Conservation (phyloP, 1,140 invertebrate species). For the Magallana angulata region DNA sequence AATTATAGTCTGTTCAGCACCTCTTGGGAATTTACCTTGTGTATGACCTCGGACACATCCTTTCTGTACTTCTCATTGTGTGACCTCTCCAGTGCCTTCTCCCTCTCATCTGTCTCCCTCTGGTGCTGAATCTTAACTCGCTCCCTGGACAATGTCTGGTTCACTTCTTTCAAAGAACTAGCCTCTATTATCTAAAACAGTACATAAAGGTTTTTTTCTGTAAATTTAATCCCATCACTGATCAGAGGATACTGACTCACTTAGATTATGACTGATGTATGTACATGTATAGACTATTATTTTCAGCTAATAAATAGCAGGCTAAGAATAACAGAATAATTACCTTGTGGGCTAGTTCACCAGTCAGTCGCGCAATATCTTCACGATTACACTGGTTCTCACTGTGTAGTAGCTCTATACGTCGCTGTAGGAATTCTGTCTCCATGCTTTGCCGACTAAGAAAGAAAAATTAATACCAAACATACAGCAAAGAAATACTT, state of each 20-base stretch:
- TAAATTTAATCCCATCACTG: no score
- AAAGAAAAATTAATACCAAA: conserved; percentile 29
- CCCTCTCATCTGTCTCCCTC: conserved; percentile 60
- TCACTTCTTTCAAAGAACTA: conserved; percentile 67
- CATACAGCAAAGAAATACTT: neutral
- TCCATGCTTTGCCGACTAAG: conserved; percentile 73
- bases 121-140: conserved; percentile 67
- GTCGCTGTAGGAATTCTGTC: conserved; percentile 65
- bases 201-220: no score
- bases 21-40: conserved; percentile 23
- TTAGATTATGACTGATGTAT: neutral
- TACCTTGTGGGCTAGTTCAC: conserved; percentile 61
- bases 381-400: conserved; percentile 69
- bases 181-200: conserved; percentile 72
- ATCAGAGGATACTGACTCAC: neutral
- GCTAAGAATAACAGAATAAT: no score
- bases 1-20: no score
- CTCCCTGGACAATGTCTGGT: conserved; percentile 67
- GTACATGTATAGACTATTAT: no score
- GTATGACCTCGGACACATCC: conserved; percentile 11
- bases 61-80: conserved; percentile 36
- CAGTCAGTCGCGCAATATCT: conserved; percentile 68
- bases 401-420: conserved; percentile 66
- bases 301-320: no score
- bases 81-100: conserved; percentile 65